These are phyloP conservation scores for Calliopum simillimum DNA, from an alignment of 2,888 invertebrate genomes.

Conservation along the genomic window DNA sequence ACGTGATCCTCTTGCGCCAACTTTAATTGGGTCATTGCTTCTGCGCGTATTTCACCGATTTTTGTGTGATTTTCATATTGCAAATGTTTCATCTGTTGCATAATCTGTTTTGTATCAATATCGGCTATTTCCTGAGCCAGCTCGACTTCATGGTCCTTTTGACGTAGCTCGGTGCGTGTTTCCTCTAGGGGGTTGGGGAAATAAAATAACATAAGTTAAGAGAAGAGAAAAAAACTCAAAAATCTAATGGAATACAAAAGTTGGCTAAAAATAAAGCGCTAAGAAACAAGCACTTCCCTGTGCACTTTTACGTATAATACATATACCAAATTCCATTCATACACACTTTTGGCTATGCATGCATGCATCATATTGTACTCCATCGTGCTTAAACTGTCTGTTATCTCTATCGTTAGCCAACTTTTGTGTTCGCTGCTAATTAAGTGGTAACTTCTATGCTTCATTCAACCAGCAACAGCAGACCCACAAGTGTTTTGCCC, in stretches of 20 bases:
- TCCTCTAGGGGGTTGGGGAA: slow-evolving; percentile 54
- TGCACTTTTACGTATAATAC: too few relatives aligned
- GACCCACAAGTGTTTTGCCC: too few relatives aligned
- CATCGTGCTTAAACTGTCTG: too few relatives aligned
- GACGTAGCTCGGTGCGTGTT: slow-evolving; percentile 69
- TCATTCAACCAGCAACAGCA: background rate
- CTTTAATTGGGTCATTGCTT: slow-evolving; percentile 84
- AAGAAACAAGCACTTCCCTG: too few relatives aligned
- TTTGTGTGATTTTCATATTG: slow-evolving; percentile 92
- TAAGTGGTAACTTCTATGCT: slow-evolving; percentile 21
- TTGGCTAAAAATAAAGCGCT: too few relatives aligned
- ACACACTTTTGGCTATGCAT: too few relatives aligned
- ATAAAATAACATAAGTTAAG: background rate
- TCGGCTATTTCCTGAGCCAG: slow-evolving; percentile 89
- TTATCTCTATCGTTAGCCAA: background rate
- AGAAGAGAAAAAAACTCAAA: background rate
- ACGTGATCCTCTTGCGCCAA: slow-evolving; percentile 85
- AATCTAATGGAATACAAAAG: background rate
- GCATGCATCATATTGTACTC: too few relatives aligned
- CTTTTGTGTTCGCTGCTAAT: slow-evolving; percentile 26
- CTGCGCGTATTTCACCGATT: slow-evolving; percentile 85
- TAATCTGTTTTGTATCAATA: slow-evolving; percentile 86
- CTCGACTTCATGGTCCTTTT: slow-evolving; percentile 89
- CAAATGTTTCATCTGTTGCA: slow-evolving; percentile 93
- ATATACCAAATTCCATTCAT: too few relatives aligned